A percentile compares a stretch with the other conserved stretches of the same genome.
These are phyloP conservation scores for Dryobota labecula DNA, from an alignment of 2,888 invertebrate genomes.

Conservation along the genomic window DNA sequence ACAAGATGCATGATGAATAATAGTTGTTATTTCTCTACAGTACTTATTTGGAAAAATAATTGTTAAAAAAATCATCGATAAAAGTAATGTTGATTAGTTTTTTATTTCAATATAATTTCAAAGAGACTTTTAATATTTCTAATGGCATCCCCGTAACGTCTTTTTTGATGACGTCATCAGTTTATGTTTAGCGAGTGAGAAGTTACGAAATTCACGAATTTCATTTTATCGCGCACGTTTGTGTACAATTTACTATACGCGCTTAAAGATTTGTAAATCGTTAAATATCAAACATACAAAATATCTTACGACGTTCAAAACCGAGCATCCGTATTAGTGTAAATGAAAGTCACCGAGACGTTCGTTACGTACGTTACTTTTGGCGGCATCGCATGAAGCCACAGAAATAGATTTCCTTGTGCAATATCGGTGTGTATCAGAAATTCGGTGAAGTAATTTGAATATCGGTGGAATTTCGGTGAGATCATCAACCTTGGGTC, in stretches of 20 bases:
- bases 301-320: constrained; percentile 26
- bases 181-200: constrained; percentile 84
- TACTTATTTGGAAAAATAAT: not conserved
- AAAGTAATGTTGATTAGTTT: too few species aligned
- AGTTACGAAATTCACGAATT: constrained; percentile 83
- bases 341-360: constrained; percentile 71
- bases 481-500: constrained; percentile 65
- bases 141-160: constrained; percentile 69
- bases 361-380: constrained; percentile 83
- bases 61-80: not conserved
- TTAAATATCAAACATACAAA: constrained; percentile 27
- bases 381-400: constrained; percentile 88
- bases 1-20: not conserved
- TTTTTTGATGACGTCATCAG: constrained; percentile 86
- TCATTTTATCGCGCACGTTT: constrained; percentile 69
- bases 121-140: constrained; percentile 9
- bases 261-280: constrained; percentile 54
- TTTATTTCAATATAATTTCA: not conserved
- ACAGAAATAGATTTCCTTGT: constrained; percentile 89
- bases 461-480: constrained; percentile 53
- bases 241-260: constrained; percentile 71
- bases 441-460: constrained; percentile 74
- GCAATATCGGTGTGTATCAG: constrained; percentile 77
- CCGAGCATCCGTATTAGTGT: constrained; percentile 35
- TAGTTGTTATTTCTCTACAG: not conserved